Conservation (phyloP, 2,888 invertebrate genomes). For the Eupithecia subfuscata region DNA sequence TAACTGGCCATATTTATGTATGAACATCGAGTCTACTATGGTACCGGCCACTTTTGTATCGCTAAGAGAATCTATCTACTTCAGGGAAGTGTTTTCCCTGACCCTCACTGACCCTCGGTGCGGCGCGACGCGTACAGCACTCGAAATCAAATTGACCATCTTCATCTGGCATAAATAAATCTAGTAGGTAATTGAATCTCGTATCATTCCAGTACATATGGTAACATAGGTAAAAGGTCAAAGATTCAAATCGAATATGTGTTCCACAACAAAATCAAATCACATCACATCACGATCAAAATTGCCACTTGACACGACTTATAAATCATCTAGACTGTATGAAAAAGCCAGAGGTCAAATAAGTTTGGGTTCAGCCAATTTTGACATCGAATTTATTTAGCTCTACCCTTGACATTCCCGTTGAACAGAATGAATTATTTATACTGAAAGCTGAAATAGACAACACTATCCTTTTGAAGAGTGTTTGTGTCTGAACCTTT, state of each 20-base stretch:
- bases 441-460: slow-evolving; percentile 21
- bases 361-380: slow-evolving; percentile 14
- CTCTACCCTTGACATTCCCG: slow-evolving; percentile 22
- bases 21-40: neutral
- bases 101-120: neutral
- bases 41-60: neutral
- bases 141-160: neutral
- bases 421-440: slow-evolving; percentile 23
- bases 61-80: neutral
- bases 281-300: slow-evolving; percentile 3
- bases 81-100: neutral
- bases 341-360: slow-evolving; percentile 12
- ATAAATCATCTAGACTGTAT: slow-evolving; percentile 6
- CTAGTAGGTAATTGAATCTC: no score
- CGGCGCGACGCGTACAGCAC: neutral
- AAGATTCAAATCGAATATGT: neutral
- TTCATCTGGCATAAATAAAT: no score
- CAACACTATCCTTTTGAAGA: neutral
- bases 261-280: neutral
- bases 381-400: slow-evolving; percentile 12
- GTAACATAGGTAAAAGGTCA: neutral
- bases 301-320: neutral
- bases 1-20: neutral
- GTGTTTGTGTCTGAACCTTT: slow-evolving; percentile 1
- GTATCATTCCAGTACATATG: no score